Conservation (phyloP, 2,888 invertebrate genomes). For the Agonopterix heracliana region DNA sequence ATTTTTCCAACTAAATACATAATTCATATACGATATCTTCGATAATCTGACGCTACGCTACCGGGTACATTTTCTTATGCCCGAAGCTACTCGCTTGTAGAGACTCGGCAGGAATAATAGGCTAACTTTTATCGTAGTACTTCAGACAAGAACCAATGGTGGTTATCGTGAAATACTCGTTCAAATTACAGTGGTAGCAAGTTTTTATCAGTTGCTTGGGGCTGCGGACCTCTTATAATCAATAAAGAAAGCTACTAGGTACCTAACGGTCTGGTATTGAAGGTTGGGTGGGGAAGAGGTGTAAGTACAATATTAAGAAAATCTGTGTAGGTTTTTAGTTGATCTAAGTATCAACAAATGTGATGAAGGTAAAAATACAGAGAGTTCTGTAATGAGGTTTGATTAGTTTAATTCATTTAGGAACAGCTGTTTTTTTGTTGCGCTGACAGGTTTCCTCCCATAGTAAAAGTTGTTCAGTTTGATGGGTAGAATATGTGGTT, state of each 20-base stretch:
- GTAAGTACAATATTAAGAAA: constrained; percentile 20
- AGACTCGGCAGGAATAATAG: constrained; percentile 49
- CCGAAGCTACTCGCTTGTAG: constrained; percentile 26
- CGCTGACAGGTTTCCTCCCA: too few relatives aligned
- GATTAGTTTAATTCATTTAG: too few relatives aligned
- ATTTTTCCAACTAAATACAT: constrained; percentile 62
- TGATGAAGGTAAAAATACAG: too few relatives aligned
- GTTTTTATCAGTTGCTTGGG: constrained; percentile 58
- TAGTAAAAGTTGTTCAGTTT: too few relatives aligned
- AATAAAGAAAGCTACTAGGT: constrained; percentile 33
- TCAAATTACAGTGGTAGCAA: constrained; percentile 51
- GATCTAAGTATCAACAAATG: too few relatives aligned
- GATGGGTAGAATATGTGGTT: too few relatives aligned
- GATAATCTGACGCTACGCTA: constrained; percentile 37
- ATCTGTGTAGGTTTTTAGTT: neutral
- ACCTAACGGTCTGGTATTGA: constrained; percentile 12
- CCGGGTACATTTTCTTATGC: constrained; percentile 28
- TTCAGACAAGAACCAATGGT: constrained; percentile 39
- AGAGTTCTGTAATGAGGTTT: too few relatives aligned
- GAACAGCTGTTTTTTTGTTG: too few relatives aligned
- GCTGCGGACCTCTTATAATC: constrained; percentile 40
- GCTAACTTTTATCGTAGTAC: constrained; percentile 53
- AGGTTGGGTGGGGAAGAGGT: constrained; percentile 6
- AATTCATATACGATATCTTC: constrained; percentile 50
- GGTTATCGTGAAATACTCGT: constrained; percentile 50